Evolutionary conservation across 2,888 invertebrate species (phyloP).

Genomic region (Junonia oenone): DNA sequence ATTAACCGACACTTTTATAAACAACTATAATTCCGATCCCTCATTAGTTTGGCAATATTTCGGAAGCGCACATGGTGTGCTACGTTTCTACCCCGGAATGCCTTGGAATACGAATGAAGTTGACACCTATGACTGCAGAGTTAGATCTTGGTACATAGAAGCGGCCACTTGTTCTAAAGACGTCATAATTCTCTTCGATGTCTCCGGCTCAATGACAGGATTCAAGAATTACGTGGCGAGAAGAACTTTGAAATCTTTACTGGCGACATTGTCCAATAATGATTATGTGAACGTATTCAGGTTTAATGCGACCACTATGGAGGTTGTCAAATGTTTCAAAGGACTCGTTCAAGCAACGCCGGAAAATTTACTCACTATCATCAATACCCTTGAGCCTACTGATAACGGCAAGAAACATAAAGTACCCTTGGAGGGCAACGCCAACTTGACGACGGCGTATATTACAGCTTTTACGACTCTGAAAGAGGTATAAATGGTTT

Average conservation of each 20-base stretch:
- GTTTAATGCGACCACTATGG: conserved; percentile 85
- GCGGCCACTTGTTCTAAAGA: conserved; percentile 99
- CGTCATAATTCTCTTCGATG: conserved; percentile 95
- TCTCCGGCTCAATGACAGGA: conserved; percentile 98
- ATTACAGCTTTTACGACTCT: conserved; percentile 90
- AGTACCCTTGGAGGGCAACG: conserved; percentile 86
- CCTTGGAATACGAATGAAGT: conserved; percentile 78
- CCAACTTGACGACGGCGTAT: conserved; percentile 91
- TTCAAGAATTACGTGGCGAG: conserved; percentile 86
- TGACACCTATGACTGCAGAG: conserved; percentile 95
- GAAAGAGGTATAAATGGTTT: too few species aligned
- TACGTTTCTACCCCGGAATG: conserved; percentile 94
- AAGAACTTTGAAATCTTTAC: conserved; percentile 91
- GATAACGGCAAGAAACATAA: conserved; percentile 56
- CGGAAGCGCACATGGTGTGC: conserved; percentile 94
- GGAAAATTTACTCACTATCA: conserved; percentile 89
- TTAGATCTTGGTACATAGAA: conserved; percentile 97
- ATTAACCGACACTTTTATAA: conserved; percentile 89
- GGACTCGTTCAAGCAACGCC: conserved; percentile 93
- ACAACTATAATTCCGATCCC: conserved; percentile 93
- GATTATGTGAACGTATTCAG: conserved; percentile 97
- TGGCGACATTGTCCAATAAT: conserved; percentile 98
- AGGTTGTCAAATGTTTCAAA: conserved; percentile 91
- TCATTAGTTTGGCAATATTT: conserved; percentile 98
- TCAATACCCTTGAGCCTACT: conserved; percentile 80